These are phyloP conservation scores for Salminus brasiliensis DNA, from an alignment of 2,113 vertebrate species.

Conservation along the genomic window DNA sequence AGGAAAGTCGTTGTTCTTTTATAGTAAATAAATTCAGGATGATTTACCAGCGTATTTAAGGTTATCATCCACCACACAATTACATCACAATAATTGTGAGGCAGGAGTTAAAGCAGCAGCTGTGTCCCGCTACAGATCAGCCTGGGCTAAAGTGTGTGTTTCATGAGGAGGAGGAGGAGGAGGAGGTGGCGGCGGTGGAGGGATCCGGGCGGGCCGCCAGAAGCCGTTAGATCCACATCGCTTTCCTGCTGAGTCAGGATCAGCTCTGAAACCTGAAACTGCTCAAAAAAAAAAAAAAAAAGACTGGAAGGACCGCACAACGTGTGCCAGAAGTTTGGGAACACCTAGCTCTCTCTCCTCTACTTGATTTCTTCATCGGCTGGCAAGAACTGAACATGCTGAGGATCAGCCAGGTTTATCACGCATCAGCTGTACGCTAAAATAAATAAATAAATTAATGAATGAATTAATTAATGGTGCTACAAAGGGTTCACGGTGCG, in stretches of 20 bases:
- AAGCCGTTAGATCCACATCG: not conserved
- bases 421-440: too few relatives aligned
- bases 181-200: too few relatives aligned
- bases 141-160: not conserved
- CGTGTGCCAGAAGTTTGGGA: not conserved
- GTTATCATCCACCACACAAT: too few relatives aligned
- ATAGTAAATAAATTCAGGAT: too few relatives aligned
- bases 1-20: too few relatives aligned
- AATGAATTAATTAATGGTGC: too few relatives aligned
- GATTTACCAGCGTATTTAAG: too few relatives aligned
- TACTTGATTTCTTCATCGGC: too few relatives aligned
- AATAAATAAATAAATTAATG: too few relatives aligned
- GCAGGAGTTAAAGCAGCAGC: not conserved
- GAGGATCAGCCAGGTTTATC: too few relatives aligned
- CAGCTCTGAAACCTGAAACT: conserved; percentile 48
- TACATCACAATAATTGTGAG: not conserved
- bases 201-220: not conserved
- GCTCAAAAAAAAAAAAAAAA: conserved; percentile 10
- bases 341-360: not conserved
- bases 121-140: not conserved
- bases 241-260: conserved; percentile 49
- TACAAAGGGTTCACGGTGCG: too few relatives aligned
- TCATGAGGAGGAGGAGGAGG: not conserved
- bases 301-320: not conserved
- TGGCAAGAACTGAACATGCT: too few relatives aligned